Evolutionary conservation across 2,888 invertebrate species (phyloP), one percentile per base, ranked within the genome.

Genomic region (Glaucopsyche alexis): DNA sequence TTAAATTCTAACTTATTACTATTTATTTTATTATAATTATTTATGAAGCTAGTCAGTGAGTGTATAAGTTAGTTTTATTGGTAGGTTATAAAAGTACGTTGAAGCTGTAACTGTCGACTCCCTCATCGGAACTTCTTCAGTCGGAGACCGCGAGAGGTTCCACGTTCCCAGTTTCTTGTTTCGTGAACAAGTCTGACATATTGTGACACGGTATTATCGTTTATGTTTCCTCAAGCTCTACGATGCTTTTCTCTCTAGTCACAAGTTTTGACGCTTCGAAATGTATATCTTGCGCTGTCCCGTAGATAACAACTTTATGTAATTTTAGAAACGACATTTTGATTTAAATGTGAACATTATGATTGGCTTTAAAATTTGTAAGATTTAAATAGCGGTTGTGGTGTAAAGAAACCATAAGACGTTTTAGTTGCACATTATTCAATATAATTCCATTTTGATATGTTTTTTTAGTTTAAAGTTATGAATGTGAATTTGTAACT

Each of bases 11-110:
- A 85, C 84, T 87, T 86, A 85, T 84, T 84, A 76, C 74, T 82
- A 81, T 81, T 81, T 84, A 84, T 87, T 85, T 81, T 77, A 76
- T 81, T 78, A 78, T 81, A 84, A 85, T 83, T 86, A 81, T 83
- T 82, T 81, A 81, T 86, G 87, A 88, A 85, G 87, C 92, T 93
- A 93, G 92, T 92, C 92, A 92, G 84, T 82, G 81, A 86, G 85
- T 88, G 83, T 81, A 87, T 86, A 87, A 81, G 82, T 86, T 88
- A 87, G 84, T 81, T 69, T 69, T 69, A 69, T 69, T 42, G 8
- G 69, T 69, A 69, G 69, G 47, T 49, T 69, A 29, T 69, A 69
- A 47, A 49, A 69, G 69, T 69, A 69, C 47, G 69, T 49, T 16
- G 69, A 69, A 19, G 11, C 9, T 47, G 40, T 40, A 40, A 42